These are phyloP conservation scores for Adoxophyes honmai DNA, from an alignment of 1,140 invertebrate species.

Conservation along the genomic window DNA sequence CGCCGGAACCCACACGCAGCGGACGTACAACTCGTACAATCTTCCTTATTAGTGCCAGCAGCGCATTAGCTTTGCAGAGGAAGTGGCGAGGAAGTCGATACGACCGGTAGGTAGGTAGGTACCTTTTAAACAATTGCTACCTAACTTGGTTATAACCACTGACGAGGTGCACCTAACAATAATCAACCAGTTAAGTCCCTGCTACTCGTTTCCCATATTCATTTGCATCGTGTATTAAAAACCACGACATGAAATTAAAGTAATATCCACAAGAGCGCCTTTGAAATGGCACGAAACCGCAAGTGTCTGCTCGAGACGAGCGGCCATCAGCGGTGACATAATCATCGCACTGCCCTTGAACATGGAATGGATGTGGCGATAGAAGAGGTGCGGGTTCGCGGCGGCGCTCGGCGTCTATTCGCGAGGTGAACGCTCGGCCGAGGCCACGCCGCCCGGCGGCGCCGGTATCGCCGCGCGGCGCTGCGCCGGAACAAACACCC, in stretches of 20 bases:
- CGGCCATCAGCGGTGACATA: conserved; percentile 46
- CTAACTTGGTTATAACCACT: too few species aligned
- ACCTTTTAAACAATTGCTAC: too few species aligned
- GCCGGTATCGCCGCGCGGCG: conserved; percentile 15
- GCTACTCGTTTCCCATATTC: too few species aligned
- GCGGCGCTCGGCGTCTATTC: conserved; percentile 41
- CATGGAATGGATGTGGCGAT: conserved; percentile 47
- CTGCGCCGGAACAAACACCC: conserved; percentile 51
- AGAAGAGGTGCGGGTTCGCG: conserved; percentile 36
- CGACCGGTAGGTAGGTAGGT: neutral
- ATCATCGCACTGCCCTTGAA: conserved; percentile 59
- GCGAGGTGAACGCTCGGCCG: conserved; percentile 67
- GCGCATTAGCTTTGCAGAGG: conserved; percentile 17
- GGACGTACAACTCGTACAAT: conserved; percentile 20
- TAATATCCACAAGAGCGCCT: neutral
- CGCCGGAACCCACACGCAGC: conserved; percentile 27
- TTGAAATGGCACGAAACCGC: conserved; percentile 10
- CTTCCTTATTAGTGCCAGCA: conserved; percentile 28
- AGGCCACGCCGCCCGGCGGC: conserved; percentile 45
- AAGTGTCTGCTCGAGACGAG: conserved; percentile 1
- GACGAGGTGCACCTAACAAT: too few species aligned
- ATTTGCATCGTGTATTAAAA: too few species aligned
- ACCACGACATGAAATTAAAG: too few species aligned
- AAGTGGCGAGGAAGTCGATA: conserved; percentile 11
- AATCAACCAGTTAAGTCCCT: too few species aligned